Conservation (phyloP, 92 coral and sea anemone species). For the Pocillopora grandis region DNA sequence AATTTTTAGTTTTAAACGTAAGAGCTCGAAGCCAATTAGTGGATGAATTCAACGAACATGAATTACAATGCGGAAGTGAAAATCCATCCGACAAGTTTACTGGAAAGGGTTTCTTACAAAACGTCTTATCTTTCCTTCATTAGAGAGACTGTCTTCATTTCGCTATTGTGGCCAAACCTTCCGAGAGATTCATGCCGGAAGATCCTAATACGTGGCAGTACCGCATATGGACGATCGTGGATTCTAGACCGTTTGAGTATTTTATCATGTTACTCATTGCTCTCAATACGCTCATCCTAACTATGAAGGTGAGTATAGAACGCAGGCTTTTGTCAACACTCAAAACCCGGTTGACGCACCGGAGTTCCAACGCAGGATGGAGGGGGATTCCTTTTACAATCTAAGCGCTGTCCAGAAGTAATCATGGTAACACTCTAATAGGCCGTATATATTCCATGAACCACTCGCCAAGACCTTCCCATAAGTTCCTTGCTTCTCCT, state of each 20-base stretch:
- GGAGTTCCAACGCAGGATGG: too few relatives aligned
- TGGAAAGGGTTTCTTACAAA: neutral
- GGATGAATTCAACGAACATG: neutral
- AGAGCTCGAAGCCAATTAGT: neutral
- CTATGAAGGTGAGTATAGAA: conserved; percentile 84
- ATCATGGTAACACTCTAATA: too few relatives aligned
- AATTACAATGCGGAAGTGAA: neutral
- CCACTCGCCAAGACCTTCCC: too few relatives aligned
- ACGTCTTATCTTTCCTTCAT: neutral
- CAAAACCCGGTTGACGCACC: too few relatives aligned
- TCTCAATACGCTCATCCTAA: conserved; percentile 89
- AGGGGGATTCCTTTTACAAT: too few relatives aligned
- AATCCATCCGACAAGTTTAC: neutral
- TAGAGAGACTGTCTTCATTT: conserved; percentile 97
- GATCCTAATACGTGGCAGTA: conserved; percentile 94
- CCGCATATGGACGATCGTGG: conserved; percentile 95
- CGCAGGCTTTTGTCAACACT: too few relatives aligned
- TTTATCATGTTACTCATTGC: conserved; percentile 94
- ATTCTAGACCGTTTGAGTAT: conserved; percentile 93
- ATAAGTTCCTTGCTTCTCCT: neutral
- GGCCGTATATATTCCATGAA: too few relatives aligned
- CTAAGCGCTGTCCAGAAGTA: too few relatives aligned
- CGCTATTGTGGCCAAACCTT: conserved; percentile 93
- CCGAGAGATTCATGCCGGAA: conserved; percentile 96
- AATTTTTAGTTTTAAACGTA: too few relatives aligned